A percentile compares a stretch with the other conserved stretches of the same genome.
phyloP scores from a whole-genome alignment of 2,113 vertebrate species.

The Otus sunia region DNA sequence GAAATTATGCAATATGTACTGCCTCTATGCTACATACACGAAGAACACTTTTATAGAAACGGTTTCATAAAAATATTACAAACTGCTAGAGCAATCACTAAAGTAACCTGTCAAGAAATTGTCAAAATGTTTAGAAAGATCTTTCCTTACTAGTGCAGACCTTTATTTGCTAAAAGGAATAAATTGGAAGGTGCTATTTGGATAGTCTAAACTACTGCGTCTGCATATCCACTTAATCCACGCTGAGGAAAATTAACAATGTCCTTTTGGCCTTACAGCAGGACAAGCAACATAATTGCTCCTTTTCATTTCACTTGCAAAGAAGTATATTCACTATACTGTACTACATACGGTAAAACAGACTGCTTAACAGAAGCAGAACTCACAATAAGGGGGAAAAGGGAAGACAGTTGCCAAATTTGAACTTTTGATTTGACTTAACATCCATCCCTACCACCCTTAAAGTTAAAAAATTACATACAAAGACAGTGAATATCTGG shows the following conservation, averaged over 20 bases:
- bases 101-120: constrained; percentile 42
- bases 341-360: background rate
- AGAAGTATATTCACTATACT: background rate
- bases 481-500: background rate
- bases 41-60: constrained; percentile 12
- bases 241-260: background rate
- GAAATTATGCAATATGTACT: background rate
- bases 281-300: background rate
- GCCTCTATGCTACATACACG: background rate
- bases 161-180: constrained; percentile 2
- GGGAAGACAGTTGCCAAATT: background rate
- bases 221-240: background rate
- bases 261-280: background rate
- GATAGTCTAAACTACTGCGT: background rate
- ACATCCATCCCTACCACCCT: background rate
- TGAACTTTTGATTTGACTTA: background rate
- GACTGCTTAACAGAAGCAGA: background rate
- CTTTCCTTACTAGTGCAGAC: background rate
- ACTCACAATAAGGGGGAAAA: background rate
- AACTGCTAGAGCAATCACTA: constrained; percentile 6
- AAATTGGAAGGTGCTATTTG: background rate
- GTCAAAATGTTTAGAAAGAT: constrained; percentile 47
- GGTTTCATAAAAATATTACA: background rate
- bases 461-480: background rate
- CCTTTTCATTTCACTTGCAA: background rate